Base-by-base conservation (phyloP, 2,888 invertebrate genomes). In the Euplexia lucipara region DNA sequence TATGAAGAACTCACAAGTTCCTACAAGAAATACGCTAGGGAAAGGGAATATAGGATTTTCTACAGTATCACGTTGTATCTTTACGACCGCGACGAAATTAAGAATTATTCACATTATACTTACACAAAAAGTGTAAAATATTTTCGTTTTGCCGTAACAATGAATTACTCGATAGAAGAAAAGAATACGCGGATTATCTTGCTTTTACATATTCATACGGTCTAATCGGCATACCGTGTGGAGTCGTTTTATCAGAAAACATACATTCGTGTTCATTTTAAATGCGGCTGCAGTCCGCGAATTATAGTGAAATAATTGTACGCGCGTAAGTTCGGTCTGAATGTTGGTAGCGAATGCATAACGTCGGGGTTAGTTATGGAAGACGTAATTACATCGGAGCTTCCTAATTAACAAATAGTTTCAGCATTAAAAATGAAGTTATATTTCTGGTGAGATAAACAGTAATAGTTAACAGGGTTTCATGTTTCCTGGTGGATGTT, bases 1-100 rank as follows among this genome's bases (percentile, higher is more conserved):
- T 91, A 91, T 91, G 90, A 91, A 91, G 89, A 91, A 90, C 85
- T 88, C 85, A 85, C 84, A 86, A 88, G 85, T 88, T 86, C 79
- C 83, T 82, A 63, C 73, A 75, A 72, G 76, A 78, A 75, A 85
- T 80, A 72, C 84, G 57, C 78, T 59, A 71, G 83, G 83, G 86
- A 80, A 60, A 71, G 83, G 83, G 86, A 80, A 82, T 86, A 70
- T 66, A 61, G 45, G 42, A 70, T 30, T 63, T 59, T 41, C 51
- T 65, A 49, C 44, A 48, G 18, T 51, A 54, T 47, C 52, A 37
- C 39, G 45, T 39, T 59, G 63, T 51, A 53, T 51, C 22, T 74
- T 81, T 70, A 70, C 45, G 71, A 68, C 34, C 48, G 44, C 53
- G n/a, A 35, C 44, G 14, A 68, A 75, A 78, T 78, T 74, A 79